A percentile compares a stretch with the other conserved stretches of the same genome.
Evolutionary conservation across 2,113 vertebrate species (phyloP).

Genomic region (Urocynchramus pylzowi): DNA sequence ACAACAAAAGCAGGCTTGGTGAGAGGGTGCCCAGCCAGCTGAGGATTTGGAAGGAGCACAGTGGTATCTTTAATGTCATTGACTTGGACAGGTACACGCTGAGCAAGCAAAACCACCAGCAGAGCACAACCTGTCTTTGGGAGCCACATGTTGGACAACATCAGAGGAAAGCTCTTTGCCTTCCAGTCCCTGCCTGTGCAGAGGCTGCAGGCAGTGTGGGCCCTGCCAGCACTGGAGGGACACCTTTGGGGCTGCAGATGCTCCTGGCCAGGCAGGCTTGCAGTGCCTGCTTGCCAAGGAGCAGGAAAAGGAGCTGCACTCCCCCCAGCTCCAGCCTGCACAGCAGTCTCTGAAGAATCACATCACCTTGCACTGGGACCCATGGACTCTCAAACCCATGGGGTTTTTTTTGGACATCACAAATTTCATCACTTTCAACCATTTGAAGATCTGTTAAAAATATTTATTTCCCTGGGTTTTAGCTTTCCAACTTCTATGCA

Average conservation of each 20-base stretch:
- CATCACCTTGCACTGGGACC: neutral
- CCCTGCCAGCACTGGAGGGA: neutral
- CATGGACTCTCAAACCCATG: rapidly evolving
- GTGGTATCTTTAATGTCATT: neutral
- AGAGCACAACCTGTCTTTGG: neutral
- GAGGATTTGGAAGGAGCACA: neutral
- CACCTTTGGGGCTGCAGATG: neutral
- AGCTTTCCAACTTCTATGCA: neutral
- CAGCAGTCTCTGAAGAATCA: neutral
- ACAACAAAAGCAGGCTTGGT: neutral
- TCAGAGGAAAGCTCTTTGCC: neutral
- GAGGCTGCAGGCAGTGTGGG: neutral
- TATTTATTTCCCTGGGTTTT: conserved; percentile 16
- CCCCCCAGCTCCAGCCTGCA: neutral
- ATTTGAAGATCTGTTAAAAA: neutral
- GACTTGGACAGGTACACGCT: rapidly evolving
- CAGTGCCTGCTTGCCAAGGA: too few relatives aligned
- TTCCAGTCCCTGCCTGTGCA: neutral
- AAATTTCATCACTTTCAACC: neutral
- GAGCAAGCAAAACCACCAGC: neutral
- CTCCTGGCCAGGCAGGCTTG: neutral
- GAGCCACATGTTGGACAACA: neutral
- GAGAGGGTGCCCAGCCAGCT: neutral
- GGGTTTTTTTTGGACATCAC: neutral
- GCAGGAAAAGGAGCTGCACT: neutral